These are phyloP conservation scores for Antheraea assamensis DNA, from an alignment of 2,888 invertebrate genomes.

Conservation along the genomic window DNA sequence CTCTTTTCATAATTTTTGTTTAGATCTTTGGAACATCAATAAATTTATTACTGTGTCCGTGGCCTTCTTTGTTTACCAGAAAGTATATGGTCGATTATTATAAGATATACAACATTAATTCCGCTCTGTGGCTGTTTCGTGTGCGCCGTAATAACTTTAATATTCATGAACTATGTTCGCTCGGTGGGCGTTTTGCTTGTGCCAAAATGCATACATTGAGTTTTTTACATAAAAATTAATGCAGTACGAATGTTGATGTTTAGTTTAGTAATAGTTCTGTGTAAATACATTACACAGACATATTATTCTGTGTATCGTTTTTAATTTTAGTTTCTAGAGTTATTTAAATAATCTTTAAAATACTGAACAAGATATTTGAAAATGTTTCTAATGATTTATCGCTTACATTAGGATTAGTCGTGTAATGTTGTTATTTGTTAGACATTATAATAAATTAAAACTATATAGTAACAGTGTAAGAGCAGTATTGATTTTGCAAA, in stretches of 20 bases:
- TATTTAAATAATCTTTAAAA: background rate
- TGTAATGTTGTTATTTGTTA: background rate
- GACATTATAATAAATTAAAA: background rate
- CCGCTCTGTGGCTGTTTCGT: conserved; percentile 14
- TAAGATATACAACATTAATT: conserved; percentile 9
- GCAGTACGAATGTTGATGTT: conserved; percentile 26
- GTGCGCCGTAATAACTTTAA: conserved; percentile 13
- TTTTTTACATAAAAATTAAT: conserved; percentile 16
- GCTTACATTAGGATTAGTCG: background rate
- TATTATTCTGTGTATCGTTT: background rate
- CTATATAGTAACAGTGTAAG: background rate
- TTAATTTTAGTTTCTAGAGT: background rate
- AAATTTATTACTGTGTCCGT: conserved; percentile 10
- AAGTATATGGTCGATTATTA: conserved; percentile 14
- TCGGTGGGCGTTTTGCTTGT: conserved; percentile 10
- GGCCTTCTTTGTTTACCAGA: conserved; percentile 13
- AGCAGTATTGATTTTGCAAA: background rate
- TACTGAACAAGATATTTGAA: background rate
- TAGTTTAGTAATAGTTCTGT: background rate
- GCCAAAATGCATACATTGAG: conserved; percentile 9
- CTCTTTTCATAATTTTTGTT: conserved; percentile 1
- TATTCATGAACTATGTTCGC: conserved; percentile 10
- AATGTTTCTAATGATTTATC: background rate
- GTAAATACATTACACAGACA: background rate
- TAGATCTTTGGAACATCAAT: conserved; percentile 12